A percentile compares a stretch with the other conserved stretches of the same genome.
Conservation (phyloP, 2,888 invertebrate genomes). For the Drosophila borealis region DNA sequence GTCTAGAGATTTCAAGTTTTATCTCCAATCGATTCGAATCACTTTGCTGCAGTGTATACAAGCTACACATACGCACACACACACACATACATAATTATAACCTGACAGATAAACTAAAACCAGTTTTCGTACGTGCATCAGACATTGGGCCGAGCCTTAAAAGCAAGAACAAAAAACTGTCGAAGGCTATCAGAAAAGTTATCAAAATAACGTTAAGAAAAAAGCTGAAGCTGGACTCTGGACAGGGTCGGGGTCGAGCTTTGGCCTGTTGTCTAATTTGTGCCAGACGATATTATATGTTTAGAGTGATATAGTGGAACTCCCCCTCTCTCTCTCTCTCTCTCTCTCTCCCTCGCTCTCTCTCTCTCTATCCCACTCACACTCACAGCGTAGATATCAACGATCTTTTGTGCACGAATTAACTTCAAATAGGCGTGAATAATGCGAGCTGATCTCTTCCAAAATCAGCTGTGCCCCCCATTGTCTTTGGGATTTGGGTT, state of each 20-base stretch:
- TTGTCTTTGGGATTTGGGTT: constrained; percentile 47
- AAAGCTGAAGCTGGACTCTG: constrained; percentile 11
- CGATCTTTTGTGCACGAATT: constrained; percentile 68
- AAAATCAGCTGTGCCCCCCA: constrained; percentile 51
- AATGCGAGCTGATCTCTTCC: constrained; percentile 60
- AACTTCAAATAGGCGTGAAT: constrained; percentile 76
- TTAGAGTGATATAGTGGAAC: constrained; percentile 6
- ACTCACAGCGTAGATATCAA: constrained; percentile 7
- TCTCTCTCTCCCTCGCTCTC: too few relatives aligned
- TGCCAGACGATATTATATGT: constrained; percentile 42
- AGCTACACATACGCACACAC: constrained; percentile 13
- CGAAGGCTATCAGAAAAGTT: constrained; percentile 62
- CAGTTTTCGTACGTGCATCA: constrained; percentile 51
- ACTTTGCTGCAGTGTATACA: constrained; percentile 32
- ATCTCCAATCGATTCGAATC: constrained; percentile 20
- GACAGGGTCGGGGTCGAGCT: constrained; percentile 13
- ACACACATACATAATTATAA: constrained; percentile 27
- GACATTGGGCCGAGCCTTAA: constrained; percentile 49
- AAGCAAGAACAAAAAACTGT: constrained; percentile 45
- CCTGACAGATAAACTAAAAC: constrained; percentile 48
- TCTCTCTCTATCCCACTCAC: constrained; percentile 5
- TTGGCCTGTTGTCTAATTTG: constrained; percentile 66
- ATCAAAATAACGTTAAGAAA: constrained; percentile 53
- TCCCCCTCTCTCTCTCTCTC: too few relatives aligned
- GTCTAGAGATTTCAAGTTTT: background rate